Conservation (phyloP, 2,888 invertebrate genomes). For the Notocelia uddmanniana region DNA sequence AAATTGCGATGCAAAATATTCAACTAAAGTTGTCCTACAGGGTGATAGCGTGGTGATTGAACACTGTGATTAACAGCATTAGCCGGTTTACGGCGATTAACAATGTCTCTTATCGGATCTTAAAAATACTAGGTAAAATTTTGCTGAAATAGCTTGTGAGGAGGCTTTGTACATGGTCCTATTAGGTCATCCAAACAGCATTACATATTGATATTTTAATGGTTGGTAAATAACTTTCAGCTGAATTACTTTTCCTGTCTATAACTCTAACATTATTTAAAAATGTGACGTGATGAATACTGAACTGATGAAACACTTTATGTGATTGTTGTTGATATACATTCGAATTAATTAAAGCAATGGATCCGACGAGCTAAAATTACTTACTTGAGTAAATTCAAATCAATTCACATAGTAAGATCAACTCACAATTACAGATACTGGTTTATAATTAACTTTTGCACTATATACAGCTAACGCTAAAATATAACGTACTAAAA, state of each 20-base stretch:
- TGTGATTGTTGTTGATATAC: background rate
- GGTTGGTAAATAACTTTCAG: too few species aligned
- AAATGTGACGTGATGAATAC: too few species aligned
- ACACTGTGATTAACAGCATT: constrained; percentile 9
- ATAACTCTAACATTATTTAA: too few species aligned
- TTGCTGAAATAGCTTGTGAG: background rate
- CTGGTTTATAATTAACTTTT: too few species aligned
- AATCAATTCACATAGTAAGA: too few species aligned
- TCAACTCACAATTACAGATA: too few species aligned
- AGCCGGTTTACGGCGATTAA: constrained; percentile 10
- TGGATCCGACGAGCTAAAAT: background rate
- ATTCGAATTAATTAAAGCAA: background rate
- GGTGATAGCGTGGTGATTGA: constrained; percentile 20
- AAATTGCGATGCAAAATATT: background rate
- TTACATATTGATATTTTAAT: background rate
- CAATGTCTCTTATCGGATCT: constrained; percentile 3
- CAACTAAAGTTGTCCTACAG: background rate
- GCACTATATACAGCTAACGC: too few species aligned
- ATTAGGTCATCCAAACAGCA: background rate
- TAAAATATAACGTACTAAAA: too few species aligned
- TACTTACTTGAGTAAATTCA: background rate
- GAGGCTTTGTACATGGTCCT: background rate
- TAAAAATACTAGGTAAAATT: background rate
- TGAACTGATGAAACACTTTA: too few species aligned
- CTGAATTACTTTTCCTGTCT: too few species aligned